phyloP scores from a whole-genome alignment of 2,888 invertebrate genomes.

The Drosophila subsilvestris region DNA sequence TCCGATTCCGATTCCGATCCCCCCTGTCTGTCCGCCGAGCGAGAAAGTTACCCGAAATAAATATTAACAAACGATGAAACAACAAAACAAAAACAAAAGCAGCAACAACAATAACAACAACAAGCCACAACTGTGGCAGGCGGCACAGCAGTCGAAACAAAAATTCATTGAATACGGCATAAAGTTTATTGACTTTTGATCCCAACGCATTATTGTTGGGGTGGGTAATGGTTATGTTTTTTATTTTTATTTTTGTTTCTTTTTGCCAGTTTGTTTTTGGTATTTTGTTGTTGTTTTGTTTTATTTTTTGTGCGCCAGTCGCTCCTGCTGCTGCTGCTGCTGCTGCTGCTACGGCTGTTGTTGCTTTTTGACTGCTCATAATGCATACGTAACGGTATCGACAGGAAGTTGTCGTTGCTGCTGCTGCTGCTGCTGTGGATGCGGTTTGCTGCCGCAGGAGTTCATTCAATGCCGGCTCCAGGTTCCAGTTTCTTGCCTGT shows the following conservation, averaged over 20 bases:
- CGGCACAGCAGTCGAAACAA: conserved; percentile 11
- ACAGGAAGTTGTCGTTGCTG: conserved; percentile 57
- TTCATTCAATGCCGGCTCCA: conserved; percentile 59
- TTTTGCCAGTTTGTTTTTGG: conserved; percentile 2
- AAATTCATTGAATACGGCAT: conserved; percentile 58
- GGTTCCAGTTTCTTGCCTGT: conserved; percentile 39
- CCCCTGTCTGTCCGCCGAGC: conserved; percentile 14
- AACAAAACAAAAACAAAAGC: too few species aligned
- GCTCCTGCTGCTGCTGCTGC: conserved; percentile 34
- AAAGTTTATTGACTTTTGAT: conserved; percentile 80
- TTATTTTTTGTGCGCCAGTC: conserved; percentile 49
- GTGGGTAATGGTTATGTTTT: conserved; percentile 78
- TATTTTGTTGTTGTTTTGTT: conserved; percentile 12
- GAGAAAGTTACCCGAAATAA: conserved; percentile 66
- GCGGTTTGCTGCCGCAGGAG: conserved; percentile 43
- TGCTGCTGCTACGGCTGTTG: conserved; percentile 33
- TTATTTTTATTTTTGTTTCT: neutral
- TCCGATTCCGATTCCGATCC: neutral
- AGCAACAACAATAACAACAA: conserved; percentile 23
- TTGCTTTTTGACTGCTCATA: conserved; percentile 57
- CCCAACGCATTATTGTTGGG: conserved; percentile 79
- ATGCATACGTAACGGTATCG: conserved; percentile 72
- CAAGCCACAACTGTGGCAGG: conserved; percentile 3
- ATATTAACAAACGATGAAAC: conserved; percentile 22
- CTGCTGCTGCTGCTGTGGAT: conserved; percentile 26